Conservation (phyloP, 2,113 vertebrate genomes). For the Bufo gargarizans region DNA sequence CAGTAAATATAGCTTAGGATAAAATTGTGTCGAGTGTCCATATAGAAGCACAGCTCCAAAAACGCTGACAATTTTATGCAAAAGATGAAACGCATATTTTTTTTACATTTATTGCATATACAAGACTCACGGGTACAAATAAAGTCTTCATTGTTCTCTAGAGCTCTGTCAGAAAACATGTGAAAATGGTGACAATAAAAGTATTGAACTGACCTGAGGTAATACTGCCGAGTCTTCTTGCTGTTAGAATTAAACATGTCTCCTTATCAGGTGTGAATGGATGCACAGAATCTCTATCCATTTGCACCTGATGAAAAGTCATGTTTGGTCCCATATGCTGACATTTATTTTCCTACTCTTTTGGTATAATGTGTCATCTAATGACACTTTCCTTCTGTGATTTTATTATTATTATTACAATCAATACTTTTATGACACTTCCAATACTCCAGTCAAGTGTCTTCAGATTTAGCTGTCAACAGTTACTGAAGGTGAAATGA, state of each 20-base stretch:
- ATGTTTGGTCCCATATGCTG: constrained; percentile 62
- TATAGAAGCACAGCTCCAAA: neutral
- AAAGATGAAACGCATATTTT: neutral
- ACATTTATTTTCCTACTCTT: constrained; percentile 14
- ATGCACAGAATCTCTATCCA: constrained; percentile 62
- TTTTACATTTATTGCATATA: neutral
- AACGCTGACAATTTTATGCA: too few relatives aligned
- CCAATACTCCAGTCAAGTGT: constrained; percentile 6
- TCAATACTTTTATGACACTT: constrained; percentile 26
- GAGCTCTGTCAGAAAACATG: constrained; percentile 25
- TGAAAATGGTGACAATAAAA: constrained; percentile 48
- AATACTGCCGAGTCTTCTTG: constrained; percentile 54
- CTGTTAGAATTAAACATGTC: constrained; percentile 60
- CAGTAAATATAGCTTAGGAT: neutral
- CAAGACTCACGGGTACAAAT: neutral
- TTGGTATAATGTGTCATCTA: constrained; percentile 23
- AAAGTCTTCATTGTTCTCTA: constrained; percentile 18
- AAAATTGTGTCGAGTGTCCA: neutral
- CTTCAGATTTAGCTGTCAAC: neutral
- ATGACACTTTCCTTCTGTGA: constrained; percentile 9
- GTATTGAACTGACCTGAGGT: constrained; percentile 60
- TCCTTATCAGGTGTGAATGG: constrained; percentile 68
- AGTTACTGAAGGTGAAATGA: constrained; percentile 2
- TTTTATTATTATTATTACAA: constrained; percentile 33
- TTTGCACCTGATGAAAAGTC: constrained; percentile 65